Percentiles rank a stretch among this genome's conserved stretches.
These are phyloP conservation scores for Syngnathus scovelli DNA, from an alignment of 2,113 vertebrate genomes.

Conservation along the genomic window DNA sequence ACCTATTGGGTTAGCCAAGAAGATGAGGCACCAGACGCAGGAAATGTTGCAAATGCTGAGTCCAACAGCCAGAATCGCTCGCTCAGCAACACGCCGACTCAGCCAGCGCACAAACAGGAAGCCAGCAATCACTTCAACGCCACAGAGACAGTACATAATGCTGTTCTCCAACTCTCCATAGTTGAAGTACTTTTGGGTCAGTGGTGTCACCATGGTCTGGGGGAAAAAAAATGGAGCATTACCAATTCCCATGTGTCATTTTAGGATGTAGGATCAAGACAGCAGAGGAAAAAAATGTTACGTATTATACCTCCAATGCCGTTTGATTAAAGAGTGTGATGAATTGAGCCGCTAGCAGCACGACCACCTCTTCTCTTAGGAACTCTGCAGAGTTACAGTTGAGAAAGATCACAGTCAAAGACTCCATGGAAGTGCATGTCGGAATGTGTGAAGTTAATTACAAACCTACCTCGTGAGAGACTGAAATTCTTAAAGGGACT, in stretches of 20 bases:
- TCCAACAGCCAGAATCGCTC: slow-evolving; percentile 72
- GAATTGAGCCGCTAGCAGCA: slow-evolving; percentile 77
- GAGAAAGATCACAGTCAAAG: neutral
- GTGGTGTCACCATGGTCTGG: slow-evolving; percentile 80
- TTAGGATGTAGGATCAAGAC: neutral
- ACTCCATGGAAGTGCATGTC: neutral
- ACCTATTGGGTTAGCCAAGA: slow-evolving; percentile 75
- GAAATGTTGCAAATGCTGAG: slow-evolving; percentile 75
- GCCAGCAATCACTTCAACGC: slow-evolving; percentile 75
- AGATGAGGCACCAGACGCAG: slow-evolving; percentile 77
- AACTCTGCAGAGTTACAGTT: slow-evolving; percentile 61
- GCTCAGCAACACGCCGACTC: slow-evolving; percentile 65
- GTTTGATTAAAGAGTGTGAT: slow-evolving; percentile 82
- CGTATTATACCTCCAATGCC: slow-evolving; percentile 69
- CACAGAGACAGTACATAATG: slow-evolving; percentile 78
- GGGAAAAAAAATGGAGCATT: neutral
- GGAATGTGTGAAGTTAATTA: neutral
- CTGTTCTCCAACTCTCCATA: slow-evolving; percentile 82
- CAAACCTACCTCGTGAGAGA: slow-evolving; percentile 42
- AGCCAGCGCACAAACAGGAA: slow-evolving; percentile 78
- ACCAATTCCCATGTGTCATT: neutral
- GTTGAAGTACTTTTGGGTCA: slow-evolving; percentile 76
- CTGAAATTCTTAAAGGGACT: slow-evolving; percentile 53
- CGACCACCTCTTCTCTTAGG: slow-evolving; percentile 77
- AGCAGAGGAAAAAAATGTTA: neutral